Conservation (phyloP, 2,797 vertebrate genomes). For the Cottoperca gobio region DNA sequence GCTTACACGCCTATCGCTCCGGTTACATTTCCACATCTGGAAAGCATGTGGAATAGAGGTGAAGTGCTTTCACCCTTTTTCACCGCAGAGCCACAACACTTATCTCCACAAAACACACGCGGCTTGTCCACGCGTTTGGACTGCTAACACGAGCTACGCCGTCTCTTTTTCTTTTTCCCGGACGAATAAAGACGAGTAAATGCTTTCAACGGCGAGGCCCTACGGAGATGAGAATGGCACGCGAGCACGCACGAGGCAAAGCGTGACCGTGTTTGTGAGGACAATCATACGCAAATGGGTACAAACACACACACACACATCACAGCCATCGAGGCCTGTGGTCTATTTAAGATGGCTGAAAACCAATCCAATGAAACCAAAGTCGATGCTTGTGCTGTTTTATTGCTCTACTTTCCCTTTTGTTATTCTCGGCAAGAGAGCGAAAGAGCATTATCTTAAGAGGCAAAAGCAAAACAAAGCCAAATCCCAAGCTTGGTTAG, state of each 20-base stretch:
- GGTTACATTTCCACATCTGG: slow-evolving; percentile 61
- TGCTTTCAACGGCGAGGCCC: slow-evolving; percentile 22
- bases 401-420: slow-evolving; percentile 69
- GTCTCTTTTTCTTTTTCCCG: not conserved
- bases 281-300: slow-evolving; percentile 29
- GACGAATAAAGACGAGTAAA: slow-evolving; percentile 19
- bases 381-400: slow-evolving; percentile 62
- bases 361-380: slow-evolving; percentile 72
- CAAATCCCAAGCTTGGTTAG: slow-evolving; percentile 74
- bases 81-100: slow-evolving; percentile 30
- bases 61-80: slow-evolving; percentile 32
- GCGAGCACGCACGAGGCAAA: not conserved
- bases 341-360: slow-evolving; percentile 69
- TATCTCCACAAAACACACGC: slow-evolving; percentile 58
- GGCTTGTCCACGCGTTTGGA: slow-evolving; percentile 21
- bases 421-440: slow-evolving; percentile 68
- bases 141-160: slow-evolving; percentile 14
- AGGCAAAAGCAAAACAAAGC: slow-evolving; percentile 72
- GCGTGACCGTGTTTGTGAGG: slow-evolving; percentile 26
- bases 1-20: slow-evolving; percentile 19
- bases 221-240: slow-evolving; percentile 13
- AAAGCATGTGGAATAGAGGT: slow-evolving; percentile 37
- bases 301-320: slow-evolving; percentile 30
- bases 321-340: slow-evolving; percentile 57
- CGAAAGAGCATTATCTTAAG: slow-evolving; percentile 73